Conservation (phyloP, 1,140 invertebrate species). For the Oncopodura yosiiana region DNA sequence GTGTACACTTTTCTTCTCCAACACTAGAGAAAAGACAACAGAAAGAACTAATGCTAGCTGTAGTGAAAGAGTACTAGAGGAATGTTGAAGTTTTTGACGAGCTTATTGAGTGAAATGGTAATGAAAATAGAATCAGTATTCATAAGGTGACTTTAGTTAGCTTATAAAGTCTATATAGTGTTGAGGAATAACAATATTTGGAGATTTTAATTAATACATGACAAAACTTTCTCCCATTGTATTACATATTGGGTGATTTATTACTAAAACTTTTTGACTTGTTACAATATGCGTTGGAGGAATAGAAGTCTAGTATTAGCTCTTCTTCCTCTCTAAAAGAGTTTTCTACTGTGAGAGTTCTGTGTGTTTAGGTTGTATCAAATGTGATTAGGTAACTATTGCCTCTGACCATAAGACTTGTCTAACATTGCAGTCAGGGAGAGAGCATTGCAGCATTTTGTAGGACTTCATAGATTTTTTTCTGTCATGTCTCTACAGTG, state of each 20-base stretch:
- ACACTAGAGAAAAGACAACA: too few relatives aligned
- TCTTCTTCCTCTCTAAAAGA: background rate
- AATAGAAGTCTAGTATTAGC: background rate
- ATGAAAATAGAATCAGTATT: constrained; percentile 20
- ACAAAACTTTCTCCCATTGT: constrained; percentile 35
- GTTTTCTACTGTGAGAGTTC: too few relatives aligned
- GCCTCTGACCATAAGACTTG: background rate
- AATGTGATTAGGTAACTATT: constrained; percentile 2
- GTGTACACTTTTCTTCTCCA: too few relatives aligned
- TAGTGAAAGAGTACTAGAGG: background rate
- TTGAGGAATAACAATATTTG: constrained; percentile 35
- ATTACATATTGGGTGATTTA: constrained; percentile 31
- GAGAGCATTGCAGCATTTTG: background rate
- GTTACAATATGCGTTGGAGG: constrained; percentile 6
- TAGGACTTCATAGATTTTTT: too few relatives aligned
- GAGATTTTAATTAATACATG: constrained; percentile 37
- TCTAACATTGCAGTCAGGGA: background rate
- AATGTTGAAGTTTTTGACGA: background rate
- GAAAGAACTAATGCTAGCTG: too few relatives aligned
- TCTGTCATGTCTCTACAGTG: too few relatives aligned
- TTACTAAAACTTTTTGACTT: constrained; percentile 27
- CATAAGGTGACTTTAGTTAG: constrained; percentile 20
- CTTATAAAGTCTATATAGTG: too few relatives aligned
- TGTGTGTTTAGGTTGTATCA: too few relatives aligned
- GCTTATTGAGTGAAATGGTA: background rate